phyloP scores from a whole-genome alignment of 2,113 vertebrate genomes.

The Fukomys damarensis region DNA sequence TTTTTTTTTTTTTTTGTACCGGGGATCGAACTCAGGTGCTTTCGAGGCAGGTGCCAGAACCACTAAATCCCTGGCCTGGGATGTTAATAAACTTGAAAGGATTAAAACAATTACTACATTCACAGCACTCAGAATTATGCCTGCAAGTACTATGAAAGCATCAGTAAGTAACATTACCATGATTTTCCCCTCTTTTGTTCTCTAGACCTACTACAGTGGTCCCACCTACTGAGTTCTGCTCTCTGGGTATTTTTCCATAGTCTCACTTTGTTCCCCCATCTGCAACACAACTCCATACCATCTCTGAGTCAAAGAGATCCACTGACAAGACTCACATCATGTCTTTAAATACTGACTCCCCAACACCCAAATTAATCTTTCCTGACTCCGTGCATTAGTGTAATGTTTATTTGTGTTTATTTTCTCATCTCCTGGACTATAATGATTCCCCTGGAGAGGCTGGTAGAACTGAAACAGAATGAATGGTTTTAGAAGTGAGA shows the following conservation, averaged over 20 bases:
- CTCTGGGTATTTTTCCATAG: background rate
- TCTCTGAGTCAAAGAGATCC: background rate
- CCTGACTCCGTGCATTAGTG: background rate
- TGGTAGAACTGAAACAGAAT: background rate
- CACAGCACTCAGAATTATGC: background rate
- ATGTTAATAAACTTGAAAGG: background rate
- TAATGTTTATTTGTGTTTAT: background rate
- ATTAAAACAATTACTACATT: background rate
- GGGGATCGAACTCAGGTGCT: too few species aligned
- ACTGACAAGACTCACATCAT: background rate
- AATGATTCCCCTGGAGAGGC: background rate
- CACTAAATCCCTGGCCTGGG: too few species aligned
- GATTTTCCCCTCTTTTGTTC: background rate
- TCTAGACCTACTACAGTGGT: background rate
- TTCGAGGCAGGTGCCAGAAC: too few species aligned
- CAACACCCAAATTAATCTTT: background rate
- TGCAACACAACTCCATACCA: background rate
- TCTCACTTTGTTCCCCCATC: background rate
- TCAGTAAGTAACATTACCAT: background rate
- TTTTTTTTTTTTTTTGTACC: too few species aligned
- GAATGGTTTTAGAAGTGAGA: background rate
- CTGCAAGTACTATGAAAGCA: background rate
- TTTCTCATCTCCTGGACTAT: background rate
- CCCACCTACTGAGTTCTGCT: background rate
- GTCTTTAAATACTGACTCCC: background rate